Evolutionary conservation across 2,888 invertebrate species (phyloP).

Genomic region (Agrochola macilenta): DNA sequence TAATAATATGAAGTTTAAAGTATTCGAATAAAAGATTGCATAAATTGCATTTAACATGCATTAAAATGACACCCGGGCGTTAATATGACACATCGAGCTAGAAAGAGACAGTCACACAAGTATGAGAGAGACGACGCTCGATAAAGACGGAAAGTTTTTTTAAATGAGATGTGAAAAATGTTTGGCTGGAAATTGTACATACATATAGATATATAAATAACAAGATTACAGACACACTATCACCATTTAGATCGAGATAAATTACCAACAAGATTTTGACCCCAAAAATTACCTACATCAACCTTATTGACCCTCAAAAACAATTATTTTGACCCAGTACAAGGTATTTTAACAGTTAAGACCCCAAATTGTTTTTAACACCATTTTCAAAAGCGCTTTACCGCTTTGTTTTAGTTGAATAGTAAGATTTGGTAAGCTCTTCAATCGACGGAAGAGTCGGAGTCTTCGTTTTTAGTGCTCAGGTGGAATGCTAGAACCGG

Average conservation of each 20-base stretch:
- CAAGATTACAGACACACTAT: slow-evolving; percentile 18
- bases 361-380: slow-evolving; percentile 15
- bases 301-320: slow-evolving; percentile 5
- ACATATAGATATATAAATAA: background rate
- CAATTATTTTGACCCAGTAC: background rate
- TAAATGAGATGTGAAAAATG: background rate
- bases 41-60: too few species aligned
- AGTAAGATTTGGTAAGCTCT: slow-evolving; percentile 3
- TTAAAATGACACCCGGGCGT: background rate
- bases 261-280: slow-evolving; percentile 28
- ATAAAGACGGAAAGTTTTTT: background rate
- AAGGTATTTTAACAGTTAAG: background rate
- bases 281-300: slow-evolving; percentile 33
- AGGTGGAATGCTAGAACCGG: slow-evolving; percentile 91
- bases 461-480: slow-evolving; percentile 83
- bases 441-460: slow-evolving; percentile 84
- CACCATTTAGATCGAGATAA: slow-evolving; percentile 10
- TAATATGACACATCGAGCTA: background rate
- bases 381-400: slow-evolving; percentile 9
- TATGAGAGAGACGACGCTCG: background rate
- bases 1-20: too few species aligned
- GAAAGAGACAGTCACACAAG: background rate
- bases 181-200: background rate
- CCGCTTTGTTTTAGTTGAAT: background rate
- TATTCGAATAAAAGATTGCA: too few species aligned